These are phyloP conservation scores for Agelastica alni DNA, from an alignment of 2,888 invertebrate species.

Conservation along the genomic window DNA sequence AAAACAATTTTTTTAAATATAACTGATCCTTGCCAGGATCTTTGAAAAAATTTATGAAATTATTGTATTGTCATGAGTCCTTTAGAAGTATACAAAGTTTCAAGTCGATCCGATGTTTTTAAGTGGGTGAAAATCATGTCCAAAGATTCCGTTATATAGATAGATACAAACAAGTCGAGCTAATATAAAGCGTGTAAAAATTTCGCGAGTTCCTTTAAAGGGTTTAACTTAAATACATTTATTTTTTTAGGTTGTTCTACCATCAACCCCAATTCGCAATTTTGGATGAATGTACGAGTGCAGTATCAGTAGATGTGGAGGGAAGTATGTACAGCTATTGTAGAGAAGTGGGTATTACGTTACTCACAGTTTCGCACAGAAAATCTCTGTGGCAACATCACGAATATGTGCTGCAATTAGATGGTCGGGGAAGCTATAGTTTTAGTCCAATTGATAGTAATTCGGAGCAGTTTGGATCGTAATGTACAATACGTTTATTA, in stretches of 20 bases:
- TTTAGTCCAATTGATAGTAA: conserved; percentile 85
- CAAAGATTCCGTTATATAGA: too few species aligned
- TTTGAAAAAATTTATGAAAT: too few species aligned
- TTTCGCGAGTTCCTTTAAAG: too few species aligned
- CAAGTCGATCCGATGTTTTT: too few species aligned
- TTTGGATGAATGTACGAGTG: conserved; percentile 97
- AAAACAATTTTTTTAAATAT: too few species aligned
- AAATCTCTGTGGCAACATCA: conserved; percentile 98
- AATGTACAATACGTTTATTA: conserved; percentile 58
- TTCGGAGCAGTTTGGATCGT: conserved; percentile 93
- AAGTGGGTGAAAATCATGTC: too few species aligned
- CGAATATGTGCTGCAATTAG: conserved; percentile 94
- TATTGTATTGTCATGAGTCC: too few species aligned
- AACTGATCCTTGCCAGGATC: too few species aligned
- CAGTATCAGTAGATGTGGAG: conserved; percentile 98
- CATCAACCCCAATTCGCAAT: conserved; percentile 98
- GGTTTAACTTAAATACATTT: background rate
- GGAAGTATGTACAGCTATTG: conserved; percentile 97
- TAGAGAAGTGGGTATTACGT: conserved; percentile 82
- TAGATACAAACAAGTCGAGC: too few species aligned
- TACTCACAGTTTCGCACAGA: conserved; percentile 97
- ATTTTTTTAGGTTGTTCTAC: conserved; percentile 72
- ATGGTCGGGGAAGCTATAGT: conserved; percentile 89
- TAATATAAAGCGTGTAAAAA: too few species aligned
- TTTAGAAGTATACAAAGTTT: too few species aligned